Conservation (phyloP, 1,140 invertebrate genomes). For the Euborellia annulipes region DNA sequence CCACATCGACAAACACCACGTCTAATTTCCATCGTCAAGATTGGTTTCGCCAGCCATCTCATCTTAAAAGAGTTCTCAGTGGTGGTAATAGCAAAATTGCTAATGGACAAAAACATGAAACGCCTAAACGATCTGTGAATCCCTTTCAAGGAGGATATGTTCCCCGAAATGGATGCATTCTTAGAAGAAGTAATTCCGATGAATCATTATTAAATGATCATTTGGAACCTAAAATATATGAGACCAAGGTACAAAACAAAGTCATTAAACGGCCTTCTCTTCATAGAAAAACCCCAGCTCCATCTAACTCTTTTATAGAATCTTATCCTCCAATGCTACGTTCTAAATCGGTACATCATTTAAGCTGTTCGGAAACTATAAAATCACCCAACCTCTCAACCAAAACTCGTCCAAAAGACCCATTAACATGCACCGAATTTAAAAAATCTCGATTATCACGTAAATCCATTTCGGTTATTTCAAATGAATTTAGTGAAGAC, state of each 20-base stretch:
- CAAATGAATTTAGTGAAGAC: not conserved
- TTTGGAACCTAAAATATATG: not conserved
- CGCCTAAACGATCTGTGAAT: no score
- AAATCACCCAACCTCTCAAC: no score
- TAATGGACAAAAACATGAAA: no score
- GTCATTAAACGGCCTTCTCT: slow-evolving; percentile 14
- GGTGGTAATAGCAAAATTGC: slow-evolving; percentile 11
- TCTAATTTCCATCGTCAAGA: slow-evolving; percentile 39
- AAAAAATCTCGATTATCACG: no score
- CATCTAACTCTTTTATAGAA: no score
- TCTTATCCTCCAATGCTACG: slow-evolving; percentile 16
- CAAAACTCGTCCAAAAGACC: no score
- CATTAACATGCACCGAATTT: no score
- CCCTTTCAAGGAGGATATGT: no score
- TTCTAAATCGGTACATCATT: slow-evolving; percentile 18
- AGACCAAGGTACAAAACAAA: not conserved
- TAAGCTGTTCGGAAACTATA: not conserved
- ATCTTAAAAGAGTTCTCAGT: slow-evolving; percentile 27
- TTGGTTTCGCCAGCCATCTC: slow-evolving; percentile 32
- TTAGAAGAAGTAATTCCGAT: slow-evolving; percentile 26
- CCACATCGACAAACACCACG: slow-evolving; percentile 3
- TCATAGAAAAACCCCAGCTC: slow-evolving; percentile 13
- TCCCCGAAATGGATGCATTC: not conserved
- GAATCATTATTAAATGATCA: slow-evolving; percentile 24
- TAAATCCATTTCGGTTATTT: no score